Evolutionary conservation across 2,113 vertebrate species (phyloP).

Genomic region (Syrmaticus mikado): DNA sequence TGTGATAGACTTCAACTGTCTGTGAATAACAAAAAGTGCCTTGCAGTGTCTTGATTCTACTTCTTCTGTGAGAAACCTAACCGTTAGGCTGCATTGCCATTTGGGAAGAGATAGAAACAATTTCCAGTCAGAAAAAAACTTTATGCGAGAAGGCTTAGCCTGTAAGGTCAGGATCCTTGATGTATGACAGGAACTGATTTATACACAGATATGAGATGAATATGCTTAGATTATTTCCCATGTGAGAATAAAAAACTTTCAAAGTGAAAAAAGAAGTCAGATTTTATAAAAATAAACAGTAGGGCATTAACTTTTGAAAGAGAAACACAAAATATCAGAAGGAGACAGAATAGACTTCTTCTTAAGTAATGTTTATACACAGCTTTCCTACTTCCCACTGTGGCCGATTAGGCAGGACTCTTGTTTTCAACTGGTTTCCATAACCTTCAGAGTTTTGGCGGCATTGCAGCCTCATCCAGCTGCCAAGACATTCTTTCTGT

Average conservation of each 20-base stretch:
- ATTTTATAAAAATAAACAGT: not conserved
- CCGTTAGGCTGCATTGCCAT: not conserved
- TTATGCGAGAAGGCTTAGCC: not conserved
- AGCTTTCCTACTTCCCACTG: not conserved
- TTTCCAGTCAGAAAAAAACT: not conserved
- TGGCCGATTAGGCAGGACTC: not conserved
- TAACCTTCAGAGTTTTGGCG: not conserved
- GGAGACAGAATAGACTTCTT: not conserved
- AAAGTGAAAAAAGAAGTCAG: not conserved
- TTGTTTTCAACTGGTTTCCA: not conserved
- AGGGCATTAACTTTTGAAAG: not conserved
- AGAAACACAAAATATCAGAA: not conserved
- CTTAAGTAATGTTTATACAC: not conserved
- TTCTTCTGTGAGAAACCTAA: not conserved
- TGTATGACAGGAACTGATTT: not conserved
- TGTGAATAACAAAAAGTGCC: not conserved
- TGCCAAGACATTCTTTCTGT: not conserved
- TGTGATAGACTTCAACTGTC: not conserved
- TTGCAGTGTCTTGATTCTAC: accelerated
- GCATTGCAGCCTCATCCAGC: not conserved
- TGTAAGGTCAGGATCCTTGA: not conserved
- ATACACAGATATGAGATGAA: not conserved
- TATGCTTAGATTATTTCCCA: not conserved
- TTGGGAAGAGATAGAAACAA: not conserved
- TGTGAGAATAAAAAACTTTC: not conserved